Conservation (phyloP, 2,888 invertebrate genomes). For the Linnaemya vulpina region DNA sequence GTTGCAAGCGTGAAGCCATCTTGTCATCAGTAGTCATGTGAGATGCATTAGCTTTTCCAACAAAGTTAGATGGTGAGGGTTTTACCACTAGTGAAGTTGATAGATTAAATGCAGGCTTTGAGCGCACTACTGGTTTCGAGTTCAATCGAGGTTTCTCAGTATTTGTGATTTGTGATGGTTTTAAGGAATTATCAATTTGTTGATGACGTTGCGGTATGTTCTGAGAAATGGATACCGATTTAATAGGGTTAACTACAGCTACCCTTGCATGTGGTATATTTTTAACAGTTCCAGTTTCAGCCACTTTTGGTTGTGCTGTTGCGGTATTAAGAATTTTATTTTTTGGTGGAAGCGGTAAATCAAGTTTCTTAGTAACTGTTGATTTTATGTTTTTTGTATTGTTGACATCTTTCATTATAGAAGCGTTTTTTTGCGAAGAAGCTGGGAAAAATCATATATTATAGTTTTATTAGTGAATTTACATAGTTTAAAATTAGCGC, state of each 20-base stretch:
- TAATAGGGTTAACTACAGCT: constrained; percentile 32
- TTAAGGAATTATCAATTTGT: constrained; percentile 52
- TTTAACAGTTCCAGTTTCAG: constrained; percentile 11
- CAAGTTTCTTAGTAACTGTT: constrained; percentile 74
- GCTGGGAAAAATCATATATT: constrained; percentile 31
- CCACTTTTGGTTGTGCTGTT: neutral
- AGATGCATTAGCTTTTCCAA: neutral
- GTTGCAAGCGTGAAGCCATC: constrained; percentile 76
- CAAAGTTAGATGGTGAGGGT: neutral
- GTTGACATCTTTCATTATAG: constrained; percentile 12
- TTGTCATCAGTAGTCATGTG: constrained; percentile 72
- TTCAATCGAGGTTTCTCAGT: constrained; percentile 9
- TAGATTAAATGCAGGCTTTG: constrained; percentile 64
- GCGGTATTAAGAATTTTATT: constrained; percentile 1
- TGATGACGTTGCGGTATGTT: constrained; percentile 30
- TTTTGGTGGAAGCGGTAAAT: constrained; percentile 51
- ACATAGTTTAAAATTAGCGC: too few species aligned
- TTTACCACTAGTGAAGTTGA: constrained; percentile 35
- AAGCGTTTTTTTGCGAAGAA: constrained; percentile 65
- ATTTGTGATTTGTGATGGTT: constrained; percentile 60
- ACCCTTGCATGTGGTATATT: constrained; percentile 63
- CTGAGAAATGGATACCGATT: neutral
- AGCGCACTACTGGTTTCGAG: constrained; percentile 10
- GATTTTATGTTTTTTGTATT: constrained; percentile 63
- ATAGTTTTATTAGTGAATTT: too few species aligned